phyloP scores from a whole-genome alignment of 2,113 vertebrate genomes.

The Rhinolophus sinicus region DNA sequence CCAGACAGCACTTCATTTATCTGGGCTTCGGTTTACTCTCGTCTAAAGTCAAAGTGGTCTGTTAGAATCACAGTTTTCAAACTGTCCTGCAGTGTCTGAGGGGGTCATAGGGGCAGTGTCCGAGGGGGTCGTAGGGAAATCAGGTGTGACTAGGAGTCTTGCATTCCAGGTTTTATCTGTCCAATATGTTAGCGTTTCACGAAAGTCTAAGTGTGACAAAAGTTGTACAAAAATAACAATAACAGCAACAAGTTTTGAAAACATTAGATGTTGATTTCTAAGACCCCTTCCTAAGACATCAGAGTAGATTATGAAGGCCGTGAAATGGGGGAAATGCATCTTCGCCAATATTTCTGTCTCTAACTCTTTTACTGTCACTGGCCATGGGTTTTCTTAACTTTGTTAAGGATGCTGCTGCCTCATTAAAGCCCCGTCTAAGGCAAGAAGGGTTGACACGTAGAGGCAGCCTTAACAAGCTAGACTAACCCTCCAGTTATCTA shows the following conservation, averaged over 20 bases:
- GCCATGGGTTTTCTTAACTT: background rate
- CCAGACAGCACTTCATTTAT: background rate
- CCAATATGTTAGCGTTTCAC: background rate
- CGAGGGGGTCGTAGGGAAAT: too few species aligned
- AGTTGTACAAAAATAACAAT: background rate
- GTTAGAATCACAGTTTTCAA: background rate
- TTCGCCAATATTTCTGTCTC: background rate
- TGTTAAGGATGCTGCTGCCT: background rate
- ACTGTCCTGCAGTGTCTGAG: too few species aligned
- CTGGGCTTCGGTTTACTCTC: background rate
- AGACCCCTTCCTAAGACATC: background rate
- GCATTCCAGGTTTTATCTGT: background rate
- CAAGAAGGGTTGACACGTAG: background rate
- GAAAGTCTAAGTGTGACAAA: background rate
- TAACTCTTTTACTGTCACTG: background rate
- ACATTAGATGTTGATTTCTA: background rate
- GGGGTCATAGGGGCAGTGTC: too few species aligned
- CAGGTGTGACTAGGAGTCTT: too few species aligned
- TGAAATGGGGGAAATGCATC: background rate
- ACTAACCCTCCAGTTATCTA: background rate
- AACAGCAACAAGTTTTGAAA: background rate
- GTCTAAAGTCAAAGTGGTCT: background rate
- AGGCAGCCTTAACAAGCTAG: too few species aligned
- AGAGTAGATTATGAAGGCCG: background rate
- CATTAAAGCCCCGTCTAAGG: background rate